A percentile compares a stretch with the other conserved stretches of the same genome.
Conservation (phyloP, 30 jellyfish, hydroid and myxozoan species). For the Hydra vulgaris region DNA sequence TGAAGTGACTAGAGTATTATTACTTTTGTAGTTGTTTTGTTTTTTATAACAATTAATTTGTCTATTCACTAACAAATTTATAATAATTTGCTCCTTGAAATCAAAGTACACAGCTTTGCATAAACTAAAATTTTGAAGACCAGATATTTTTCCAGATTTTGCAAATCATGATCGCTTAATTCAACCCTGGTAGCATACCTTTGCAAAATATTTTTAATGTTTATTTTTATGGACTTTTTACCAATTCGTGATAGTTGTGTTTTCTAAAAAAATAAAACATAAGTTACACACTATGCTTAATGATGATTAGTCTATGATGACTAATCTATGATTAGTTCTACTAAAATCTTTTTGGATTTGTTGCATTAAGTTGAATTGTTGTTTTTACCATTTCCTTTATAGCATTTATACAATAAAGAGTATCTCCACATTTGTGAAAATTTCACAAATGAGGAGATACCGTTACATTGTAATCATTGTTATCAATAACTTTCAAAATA, state of each 20-base stretch:
- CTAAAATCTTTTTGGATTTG: neutral
- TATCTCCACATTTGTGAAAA: neutral
- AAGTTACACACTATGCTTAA: neutral
- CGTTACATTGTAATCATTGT: neutral
- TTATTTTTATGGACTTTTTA: slow-evolving; percentile 1
- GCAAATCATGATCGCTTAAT: neutral
- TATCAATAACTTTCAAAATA: neutral
- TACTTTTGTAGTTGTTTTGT: neutral
- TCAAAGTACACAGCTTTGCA: neutral
- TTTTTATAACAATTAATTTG: neutral
- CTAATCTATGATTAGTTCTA: neutral
- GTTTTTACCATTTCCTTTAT: neutral
- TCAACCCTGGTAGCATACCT: slow-evolving; percentile 1
- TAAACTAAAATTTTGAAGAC: neutral
- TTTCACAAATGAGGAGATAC: neutral
- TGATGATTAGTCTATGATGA: neutral
- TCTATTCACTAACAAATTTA: neutral
- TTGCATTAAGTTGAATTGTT: neutral
- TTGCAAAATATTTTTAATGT: slow-evolving; percentile 6
- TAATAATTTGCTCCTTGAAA: neutral
- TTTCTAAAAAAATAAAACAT: slow-evolving; percentile 5
- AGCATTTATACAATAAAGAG: neutral
- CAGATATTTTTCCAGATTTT: neutral
- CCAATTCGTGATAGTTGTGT: slow-evolving; percentile 9
- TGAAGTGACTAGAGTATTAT: neutral